Base-by-base conservation (phyloP, 2,888 invertebrate genomes). In the Caenorhabditis macrosperma region DNA sequence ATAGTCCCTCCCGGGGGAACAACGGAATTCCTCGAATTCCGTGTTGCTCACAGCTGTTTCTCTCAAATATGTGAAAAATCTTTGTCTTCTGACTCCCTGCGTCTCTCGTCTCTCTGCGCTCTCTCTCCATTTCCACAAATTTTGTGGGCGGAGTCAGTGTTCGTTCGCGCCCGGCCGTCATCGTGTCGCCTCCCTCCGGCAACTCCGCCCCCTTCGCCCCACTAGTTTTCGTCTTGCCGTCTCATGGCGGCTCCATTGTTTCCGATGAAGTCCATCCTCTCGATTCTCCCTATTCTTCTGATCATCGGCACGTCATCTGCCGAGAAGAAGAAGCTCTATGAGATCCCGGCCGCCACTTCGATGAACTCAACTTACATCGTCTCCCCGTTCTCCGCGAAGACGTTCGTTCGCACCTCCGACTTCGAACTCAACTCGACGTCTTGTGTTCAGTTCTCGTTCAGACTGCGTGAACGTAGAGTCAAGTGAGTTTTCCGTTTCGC, bases 371-470 rank as follows among this genome's bases (percentile, higher is more conserved):
- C 26, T 24, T 84, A 84, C 67, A 26, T 69, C n/a, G 74, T 83
- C 60, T 68, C 67, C 9, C 17, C 71, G 7, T 67, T 82, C 41
- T 59, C 76, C 7, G 72, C 82, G 5, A 71, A 75, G 28, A 46
- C 71, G 2, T 83, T 83, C 79, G 67, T 82, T 41, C 61, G 63
- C 30, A 79, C 83, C 1, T 82, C 79, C 17, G 81, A 81, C 17
- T 83, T 85, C 68, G 60, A 63, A 9, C 46, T 85, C 35, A 83
- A 81, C 30, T 59, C 68, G 33, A 78, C 75, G 12, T 33, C 50
- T 24, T 85, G 85, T 52, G 50, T 83, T 12, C 82, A 85, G 72
- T 85, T 63, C 44, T 63, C 67, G 10, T 85, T 77, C 81, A 67
- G 68, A 35, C 67, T 85, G 6, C 52, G 64, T 67, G 83, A 83